Evolutionary conservation across 2,888 invertebrate species (phyloP), one percentile per base, ranked within the genome.

Genomic region (Phortica magna): DNA sequence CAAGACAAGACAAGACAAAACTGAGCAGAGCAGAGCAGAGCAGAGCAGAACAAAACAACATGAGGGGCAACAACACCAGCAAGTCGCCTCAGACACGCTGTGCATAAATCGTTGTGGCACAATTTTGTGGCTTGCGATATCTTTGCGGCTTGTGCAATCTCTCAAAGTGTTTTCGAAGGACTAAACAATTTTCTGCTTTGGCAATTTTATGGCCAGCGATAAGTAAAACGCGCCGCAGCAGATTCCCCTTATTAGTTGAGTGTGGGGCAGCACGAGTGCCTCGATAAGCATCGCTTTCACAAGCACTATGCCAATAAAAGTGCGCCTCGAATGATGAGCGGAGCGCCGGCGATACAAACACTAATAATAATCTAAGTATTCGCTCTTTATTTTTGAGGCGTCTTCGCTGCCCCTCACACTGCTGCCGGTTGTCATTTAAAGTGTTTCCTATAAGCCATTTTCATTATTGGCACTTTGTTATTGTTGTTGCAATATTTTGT

Each of bases 101-200:
- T 17, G n/a, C 61, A 59, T 75, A 68, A 75, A 68, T 75, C 57
- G 53, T 70, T 70, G 70, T 70, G 70, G 70, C 70, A 70, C 70
- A 53, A 70, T 70, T 70, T 70, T 70, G 70, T 70, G 70, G 70
- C 53, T 53, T 53, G 48, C 53, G 70, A 53, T 70, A 53, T 70
- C 70, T 70, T 19, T 70, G 70, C 70, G 22, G 70, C 14, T 42
- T 19, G 22, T 75, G 79, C 88, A 88, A 88, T 88, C 88, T 89
- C 86, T 88, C 88, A 88, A 85, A 85, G 88, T 85, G 88, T 85
- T 39, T 48, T 61, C 74, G 43, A 76, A 87, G 88, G 85, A 87
- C 88, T 89, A 89, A 89, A 89, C 90, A 89, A 89, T 89, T 89
- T 89, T 88, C 90, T 85, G 87, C 88, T 85, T 88, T 89, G 82